Base-by-base conservation (phyloP, 1,140 invertebrate genomes). In the Zaprionus tsacasi region DNA sequence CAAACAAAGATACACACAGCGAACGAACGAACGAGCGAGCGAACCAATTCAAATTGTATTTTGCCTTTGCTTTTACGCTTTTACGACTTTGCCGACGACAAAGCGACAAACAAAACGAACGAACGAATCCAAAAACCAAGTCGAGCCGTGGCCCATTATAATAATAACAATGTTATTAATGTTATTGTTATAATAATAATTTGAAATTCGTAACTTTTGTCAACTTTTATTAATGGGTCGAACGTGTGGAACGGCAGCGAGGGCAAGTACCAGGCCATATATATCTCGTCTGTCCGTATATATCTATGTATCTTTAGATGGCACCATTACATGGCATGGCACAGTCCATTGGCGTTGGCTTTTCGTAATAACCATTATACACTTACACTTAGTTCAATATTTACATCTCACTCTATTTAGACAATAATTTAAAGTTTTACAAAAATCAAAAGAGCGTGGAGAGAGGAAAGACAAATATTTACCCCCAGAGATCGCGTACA, bases 141-240 rank as follows among this genome's bases (percentile, higher is more conserved):
- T 75, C 67, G 67, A 64, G 67, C 59, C 43, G 27, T 36, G 54
- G 43, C 72, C 72, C 72, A 75, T 75, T 75, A 75, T 75, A 54
- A 72, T 79, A 74, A 85, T 74, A 88, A 87, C 86, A 87, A 80
- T 74, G 80, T 74, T 88, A 88, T 83, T 87, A 86, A 82, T 86
- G 83, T 82, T 87, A 82, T 88, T 82, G 83, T 86, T 82, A 86
- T 86, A 86, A 86, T 86, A 86, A 88, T 86, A 88, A 82, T 88
- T 86, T 78, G 83, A 86, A 86, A 86, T 86, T 86, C 83, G 83
- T 88, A 86, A 86, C 82, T 86, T 86, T 88, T 87, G 82, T 81
- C 82, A 82, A 21, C 21, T 91, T 91, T 91, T 91, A 91, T 91
- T 91, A 91, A 91, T 91, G 88, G 87, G 87, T 91, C 87, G 78